These are phyloP conservation scores for Semnornis frantzii DNA, from an alignment of 2,113 vertebrate species.

Conservation along the genomic window DNA sequence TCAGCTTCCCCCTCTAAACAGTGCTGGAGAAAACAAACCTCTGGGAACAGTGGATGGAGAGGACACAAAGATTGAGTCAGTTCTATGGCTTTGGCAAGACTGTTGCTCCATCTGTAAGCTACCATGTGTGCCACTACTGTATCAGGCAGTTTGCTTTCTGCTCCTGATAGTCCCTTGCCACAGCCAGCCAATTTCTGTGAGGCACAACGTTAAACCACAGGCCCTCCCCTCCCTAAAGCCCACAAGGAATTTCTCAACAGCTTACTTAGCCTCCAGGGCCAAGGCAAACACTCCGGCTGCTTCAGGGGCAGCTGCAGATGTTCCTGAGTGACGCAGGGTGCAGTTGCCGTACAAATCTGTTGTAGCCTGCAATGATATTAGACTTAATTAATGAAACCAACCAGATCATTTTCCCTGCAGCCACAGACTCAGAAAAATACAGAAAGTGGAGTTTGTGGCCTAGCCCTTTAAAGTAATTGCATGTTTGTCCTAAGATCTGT, in stretches of 20 bases:
- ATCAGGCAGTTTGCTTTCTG: background rate
- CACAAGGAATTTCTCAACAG: slow-evolving; percentile 36
- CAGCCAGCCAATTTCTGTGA: background rate
- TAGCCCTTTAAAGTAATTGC: background rate
- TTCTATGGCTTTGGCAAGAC: background rate
- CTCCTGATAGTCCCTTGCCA: fast-evolving
- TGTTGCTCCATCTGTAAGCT: background rate
- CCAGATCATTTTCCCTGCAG: background rate
- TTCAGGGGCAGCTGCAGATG: slow-evolving; percentile 96
- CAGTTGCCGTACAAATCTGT: slow-evolving; percentile 99
- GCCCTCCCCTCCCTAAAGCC: background rate
- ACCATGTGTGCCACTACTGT: fast-evolving
- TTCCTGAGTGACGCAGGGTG: slow-evolving; percentile 96
- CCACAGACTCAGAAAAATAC: background rate
- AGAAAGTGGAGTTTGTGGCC: background rate
- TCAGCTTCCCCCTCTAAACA: background rate
- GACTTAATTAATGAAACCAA: slow-evolving; percentile 18
- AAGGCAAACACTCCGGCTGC: slow-evolving; percentile 97
- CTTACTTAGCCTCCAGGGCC: slow-evolving; percentile 97
- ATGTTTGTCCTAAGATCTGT: background rate
- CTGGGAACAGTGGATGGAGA: background rate
- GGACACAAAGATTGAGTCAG: background rate
- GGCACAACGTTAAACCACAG: background rate
- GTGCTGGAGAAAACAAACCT: background rate
- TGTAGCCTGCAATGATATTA: slow-evolving; percentile 85